Conservation (phyloP, 2,888 invertebrate species). For the Slavum lentiscoides region DNA sequence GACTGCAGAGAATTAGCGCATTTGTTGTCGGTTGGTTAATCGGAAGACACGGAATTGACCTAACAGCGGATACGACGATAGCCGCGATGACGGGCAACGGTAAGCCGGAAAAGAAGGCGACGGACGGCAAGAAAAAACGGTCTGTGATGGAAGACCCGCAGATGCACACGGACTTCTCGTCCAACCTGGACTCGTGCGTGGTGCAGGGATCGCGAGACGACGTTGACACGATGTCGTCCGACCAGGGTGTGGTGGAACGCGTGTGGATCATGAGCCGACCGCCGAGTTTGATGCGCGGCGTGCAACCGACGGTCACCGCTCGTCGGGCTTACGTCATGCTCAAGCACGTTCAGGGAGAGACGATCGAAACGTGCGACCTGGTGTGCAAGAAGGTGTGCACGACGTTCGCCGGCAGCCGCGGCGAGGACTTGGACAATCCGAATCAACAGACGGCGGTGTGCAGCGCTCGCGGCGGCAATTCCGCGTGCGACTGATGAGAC, state of each 20-base stretch:
- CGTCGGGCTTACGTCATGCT: constrained; percentile 39
- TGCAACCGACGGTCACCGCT: constrained; percentile 23
- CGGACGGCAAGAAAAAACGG: not conserved
- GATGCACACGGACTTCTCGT: constrained; percentile 22
- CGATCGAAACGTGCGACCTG: constrained; percentile 32
- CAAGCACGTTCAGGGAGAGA: constrained; percentile 38
- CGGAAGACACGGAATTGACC: no score
- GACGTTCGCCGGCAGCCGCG: not conserved
- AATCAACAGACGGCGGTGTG: not conserved
- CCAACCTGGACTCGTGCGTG: constrained; percentile 40
- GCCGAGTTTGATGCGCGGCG: constrained; percentile 17
- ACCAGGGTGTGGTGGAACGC: constrained; percentile 17
- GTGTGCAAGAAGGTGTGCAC: constrained; percentile 39
- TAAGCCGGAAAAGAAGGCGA: no score
- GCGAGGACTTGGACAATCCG: not conserved
- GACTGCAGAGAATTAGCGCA: no score
- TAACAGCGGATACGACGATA: no score
- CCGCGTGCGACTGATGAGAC: constrained; percentile 12
- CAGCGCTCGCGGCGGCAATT: not conserved
- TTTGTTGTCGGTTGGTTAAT: no score
- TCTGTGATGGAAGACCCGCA: constrained; percentile 17
- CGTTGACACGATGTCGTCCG: constrained; percentile 4
- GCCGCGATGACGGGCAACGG: not conserved
- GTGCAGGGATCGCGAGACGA: constrained; percentile 19
- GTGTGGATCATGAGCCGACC: constrained; percentile 35